These are phyloP conservation scores for Edolisoma coerulescens DNA, from an alignment of 2,113 vertebrate species.

Conservation along the genomic window DNA sequence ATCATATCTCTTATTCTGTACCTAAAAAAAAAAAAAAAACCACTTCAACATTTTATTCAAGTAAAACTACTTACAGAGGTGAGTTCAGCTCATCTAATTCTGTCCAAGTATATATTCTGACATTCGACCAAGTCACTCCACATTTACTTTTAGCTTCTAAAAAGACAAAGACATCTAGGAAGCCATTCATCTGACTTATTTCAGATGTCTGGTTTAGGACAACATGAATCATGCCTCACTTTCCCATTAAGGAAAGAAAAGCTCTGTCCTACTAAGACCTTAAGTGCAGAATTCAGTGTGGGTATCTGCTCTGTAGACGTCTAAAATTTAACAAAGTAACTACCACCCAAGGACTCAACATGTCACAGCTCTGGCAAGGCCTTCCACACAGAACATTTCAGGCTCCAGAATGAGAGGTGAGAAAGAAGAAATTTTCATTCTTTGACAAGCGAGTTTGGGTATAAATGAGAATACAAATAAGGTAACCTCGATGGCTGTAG, in stretches of 20 bases:
- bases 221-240: neutral
- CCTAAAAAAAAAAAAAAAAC: conserved; percentile 53
- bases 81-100: neutral
- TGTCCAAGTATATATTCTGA: neutral
- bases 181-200: neutral
- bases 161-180: neutral
- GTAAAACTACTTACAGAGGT: neutral
- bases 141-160: neutral
- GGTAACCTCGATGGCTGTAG: neutral
- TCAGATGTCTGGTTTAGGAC: neutral
- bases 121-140: neutral
- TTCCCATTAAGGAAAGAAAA: neutral
- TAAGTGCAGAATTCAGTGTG: neutral
- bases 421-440: neutral
- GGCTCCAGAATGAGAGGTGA: neutral
- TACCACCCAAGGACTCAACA: neutral
- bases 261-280: neutral
- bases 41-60: neutral
- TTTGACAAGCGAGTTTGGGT: neutral
- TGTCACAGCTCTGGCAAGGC: neutral
- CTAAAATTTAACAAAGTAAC: neutral
- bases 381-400: neutral
- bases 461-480: neutral
- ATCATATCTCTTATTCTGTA: conserved; percentile 76
- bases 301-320: neutral